phyloP scores from a whole-genome alignment of 2,888 invertebrate species.

The Plemyria rubiginata region DNA sequence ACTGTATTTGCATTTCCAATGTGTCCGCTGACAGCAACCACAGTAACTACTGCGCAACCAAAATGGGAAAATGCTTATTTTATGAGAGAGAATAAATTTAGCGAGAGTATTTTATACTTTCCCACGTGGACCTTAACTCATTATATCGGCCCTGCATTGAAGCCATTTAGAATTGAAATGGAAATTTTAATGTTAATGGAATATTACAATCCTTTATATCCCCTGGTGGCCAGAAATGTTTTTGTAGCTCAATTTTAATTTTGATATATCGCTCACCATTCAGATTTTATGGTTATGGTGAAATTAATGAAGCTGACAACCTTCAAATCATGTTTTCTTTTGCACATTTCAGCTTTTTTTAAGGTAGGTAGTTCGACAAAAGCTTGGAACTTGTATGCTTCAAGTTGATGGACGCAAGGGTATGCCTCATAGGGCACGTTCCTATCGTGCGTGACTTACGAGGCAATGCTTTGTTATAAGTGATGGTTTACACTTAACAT shows the following conservation, averaged over 20 bases:
- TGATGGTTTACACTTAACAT: too few relatives aligned
- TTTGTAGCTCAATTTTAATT: slow-evolving; percentile 8
- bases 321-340: too few relatives aligned
- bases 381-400: too few relatives aligned
- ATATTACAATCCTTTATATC: slow-evolving; percentile 15
- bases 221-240: slow-evolving; percentile 3
- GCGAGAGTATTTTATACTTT: slow-evolving; percentile 11
- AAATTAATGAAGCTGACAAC: too few relatives aligned
- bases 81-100: slow-evolving; percentile 42
- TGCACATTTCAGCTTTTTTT: too few relatives aligned
- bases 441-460: too few relatives aligned
- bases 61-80: slow-evolving; percentile 46
- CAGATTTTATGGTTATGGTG: too few relatives aligned
- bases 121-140: slow-evolving; percentile 43
- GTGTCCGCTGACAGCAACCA: slow-evolving; percentile 13
- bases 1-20: slow-evolving; percentile 15
- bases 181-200: slow-evolving; percentile 25
- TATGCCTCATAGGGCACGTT: too few relatives aligned
- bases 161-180: slow-evolving; percentile 30
- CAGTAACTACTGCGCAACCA: slow-evolving; percentile 37
- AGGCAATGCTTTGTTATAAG: too few relatives aligned
- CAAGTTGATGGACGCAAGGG: too few relatives aligned
- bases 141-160: slow-evolving; percentile 32
- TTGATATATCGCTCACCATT: not conserved
- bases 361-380: too few relatives aligned